Base-by-base conservation (phyloP, 2,888 invertebrate genomes). In the Elegia similella region DNA sequence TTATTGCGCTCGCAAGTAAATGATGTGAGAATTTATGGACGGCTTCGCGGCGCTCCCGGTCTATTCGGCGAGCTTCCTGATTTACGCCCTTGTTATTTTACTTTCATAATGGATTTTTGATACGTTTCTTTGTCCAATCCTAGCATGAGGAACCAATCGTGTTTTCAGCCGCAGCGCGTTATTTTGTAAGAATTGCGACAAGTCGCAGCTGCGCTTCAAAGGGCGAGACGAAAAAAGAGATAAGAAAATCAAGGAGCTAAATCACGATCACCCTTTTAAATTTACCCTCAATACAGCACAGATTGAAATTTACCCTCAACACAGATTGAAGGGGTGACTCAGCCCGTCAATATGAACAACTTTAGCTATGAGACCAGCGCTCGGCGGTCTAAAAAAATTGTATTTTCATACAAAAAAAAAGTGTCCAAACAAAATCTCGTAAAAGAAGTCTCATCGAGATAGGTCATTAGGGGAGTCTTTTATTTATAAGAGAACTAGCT, bases 91-190 rank as follows among this genome's bases (percentile, higher is more conserved):
- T 70, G 72, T 75, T 78, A 77, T 80, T 79, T 75, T 76, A 72
- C 71, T 74, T 73, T 70, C 72, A 67, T 78, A 78, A 80, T 80
- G 78, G 76, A 68, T 74, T 75, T 77, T 77, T 75, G 76, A 77
- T 77, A 76, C 66, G 72, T 71, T 72, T 73, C 70, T 73, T 70
- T 69, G 66, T 67, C 63, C 66, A 60, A 69, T 66, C 60, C 52
- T 10, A 34, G 16, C 44, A 44, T 55, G 46, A 55, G 54, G 54
- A 34, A 44, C 54, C 44, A 32, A 54, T n/a, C n/a, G n/a, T n/a
- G n/a, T n/a, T 54, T 44, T 46, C 54, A 44, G 44, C 32, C 34
- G 32, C 53, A 43, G 52, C 23, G 56, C 47, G 38, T 53, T 38
- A 53, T 57, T 57, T 23, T 48, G 42, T 53, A 42, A 50, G 15